Base-by-base conservation (phyloP, 1,140 invertebrate genomes). In the Drosophila nasuta region DNA sequence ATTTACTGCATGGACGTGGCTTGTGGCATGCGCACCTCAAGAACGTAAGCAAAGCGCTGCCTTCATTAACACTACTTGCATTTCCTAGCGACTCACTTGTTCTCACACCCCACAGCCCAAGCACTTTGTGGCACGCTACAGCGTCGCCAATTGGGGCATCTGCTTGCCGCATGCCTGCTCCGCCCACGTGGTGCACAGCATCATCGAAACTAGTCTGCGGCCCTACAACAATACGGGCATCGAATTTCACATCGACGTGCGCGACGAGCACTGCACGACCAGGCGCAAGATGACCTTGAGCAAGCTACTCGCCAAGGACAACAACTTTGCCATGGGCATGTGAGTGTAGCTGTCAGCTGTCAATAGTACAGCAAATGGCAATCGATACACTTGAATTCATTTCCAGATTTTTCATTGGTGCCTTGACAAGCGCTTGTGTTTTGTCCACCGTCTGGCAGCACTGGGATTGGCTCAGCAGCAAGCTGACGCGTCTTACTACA, bases 91-190 rank as follows among this genome's bases (percentile, higher is more conserved):
- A 11, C n/a, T 7, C 1, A 7, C 7, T 41, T 15, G n/a, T 30
- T 45, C 1, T 20, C 5, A 10, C 2, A 28, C 20, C 15, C n/a
- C 15, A 5, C 91, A 96, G 95, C 94, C 95, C 75, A 94, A 94
- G 91, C 95, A 96, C 92, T 95, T 96, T 91, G 93, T 95, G 86
- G 95, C 95, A 62, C 94, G 94, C 81, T 96, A 95, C 87, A 95
- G 95, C 6, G 94, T 95, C 49, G 88, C 95, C 45, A 95, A 95
- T 70, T 96, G 95, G 95, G 96, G 94, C 6, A 78, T 96, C 5
- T 96, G 96, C 75, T 91, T 96, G 43, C 96, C 96, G 0, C 93
- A 94, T 8, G 93, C 93, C 1, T 96, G 96, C 83, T 93, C 93
- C 3, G 93, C 94, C 2, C 79, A 93, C 13, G 94, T 95, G 71